Conservation (phyloP, 2,888 invertebrate species). For the Aricia artaxerxes region DNA sequence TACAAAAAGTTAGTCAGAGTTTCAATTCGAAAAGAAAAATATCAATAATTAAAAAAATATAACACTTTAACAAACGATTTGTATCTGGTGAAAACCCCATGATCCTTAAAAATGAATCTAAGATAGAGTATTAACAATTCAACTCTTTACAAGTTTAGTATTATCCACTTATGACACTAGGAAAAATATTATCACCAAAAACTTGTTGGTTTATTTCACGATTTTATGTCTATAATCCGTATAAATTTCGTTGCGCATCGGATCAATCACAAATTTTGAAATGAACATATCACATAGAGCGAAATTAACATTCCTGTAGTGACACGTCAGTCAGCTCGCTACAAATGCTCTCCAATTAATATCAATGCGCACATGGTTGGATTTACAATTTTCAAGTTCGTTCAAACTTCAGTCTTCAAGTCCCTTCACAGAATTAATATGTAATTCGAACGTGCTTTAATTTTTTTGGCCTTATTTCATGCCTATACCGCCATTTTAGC, state of each 20-base stretch:
- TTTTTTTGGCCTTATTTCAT: not conserved
- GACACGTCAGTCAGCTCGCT: conserved; percentile 4
- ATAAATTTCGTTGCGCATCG: not conserved
- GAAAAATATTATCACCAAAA: no score
- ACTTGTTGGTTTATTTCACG: no score
- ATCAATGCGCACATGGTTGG: not conserved
- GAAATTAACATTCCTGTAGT: not conserved
- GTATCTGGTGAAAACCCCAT: no score
- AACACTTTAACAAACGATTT: no score
- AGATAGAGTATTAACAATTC: no score
- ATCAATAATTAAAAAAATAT: no score
- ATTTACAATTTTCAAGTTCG: conserved; percentile 1
- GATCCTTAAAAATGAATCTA: no score
- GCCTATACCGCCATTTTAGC: not conserved
- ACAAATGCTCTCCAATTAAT: conserved; percentile 12
- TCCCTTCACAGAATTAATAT: not conserved
- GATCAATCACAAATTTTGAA: not conserved
- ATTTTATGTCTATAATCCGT: no score
- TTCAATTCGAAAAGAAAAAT: no score
- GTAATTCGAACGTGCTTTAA: not conserved
- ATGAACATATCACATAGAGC: not conserved
- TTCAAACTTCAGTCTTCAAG: not conserved
- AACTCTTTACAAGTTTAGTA: no score
- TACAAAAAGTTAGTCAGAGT: no score
- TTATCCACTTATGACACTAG: no score